Percentiles rank a stretch among this genome's conserved stretches.
phyloP scores from a whole-genome alignment of 1,140 invertebrate species.

The Acyrthosiphon pisum region DNA sequence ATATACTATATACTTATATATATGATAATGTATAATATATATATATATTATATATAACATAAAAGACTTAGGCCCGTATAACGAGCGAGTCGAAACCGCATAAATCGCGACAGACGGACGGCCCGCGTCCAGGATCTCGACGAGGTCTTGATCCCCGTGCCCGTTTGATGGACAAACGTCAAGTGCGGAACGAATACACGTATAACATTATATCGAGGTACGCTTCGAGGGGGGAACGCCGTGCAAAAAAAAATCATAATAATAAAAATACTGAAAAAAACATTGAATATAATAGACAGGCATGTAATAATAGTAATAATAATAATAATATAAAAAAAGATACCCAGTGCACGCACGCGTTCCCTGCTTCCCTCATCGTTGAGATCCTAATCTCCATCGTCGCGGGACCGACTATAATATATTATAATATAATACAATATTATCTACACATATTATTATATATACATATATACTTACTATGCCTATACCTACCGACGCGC shows the following conservation, averaged over 20 bases:
- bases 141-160: neutral
- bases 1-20: no score
- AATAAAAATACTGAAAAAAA: conserved; percentile 27
- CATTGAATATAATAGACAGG: conserved; percentile 52
- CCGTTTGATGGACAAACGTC: conserved; percentile 47
- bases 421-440: conserved; percentile 15
- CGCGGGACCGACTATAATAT: conserved; percentile 37
- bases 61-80: conserved; percentile 11
- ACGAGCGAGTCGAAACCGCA: conserved; percentile 32
- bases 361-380: conserved; percentile 18
- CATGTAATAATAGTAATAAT: conserved; percentile 49
- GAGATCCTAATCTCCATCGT: conserved; percentile 56
- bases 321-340: conserved; percentile 35
- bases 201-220: neutral
- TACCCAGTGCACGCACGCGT: conserved; percentile 28
- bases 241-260: neutral
- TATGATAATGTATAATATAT: no score
- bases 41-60: neutral
- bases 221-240: neutral
- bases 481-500: neutral
- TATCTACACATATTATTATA: neutral
- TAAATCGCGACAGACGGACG: neutral
- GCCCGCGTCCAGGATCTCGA: neutral
- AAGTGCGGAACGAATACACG: conserved; percentile 55
- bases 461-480: neutral